Percentiles rank a stretch among this genome's conserved stretches.
Conservation (phyloP, 2,888 invertebrate genomes). For the Ephialtes manifestator region DNA sequence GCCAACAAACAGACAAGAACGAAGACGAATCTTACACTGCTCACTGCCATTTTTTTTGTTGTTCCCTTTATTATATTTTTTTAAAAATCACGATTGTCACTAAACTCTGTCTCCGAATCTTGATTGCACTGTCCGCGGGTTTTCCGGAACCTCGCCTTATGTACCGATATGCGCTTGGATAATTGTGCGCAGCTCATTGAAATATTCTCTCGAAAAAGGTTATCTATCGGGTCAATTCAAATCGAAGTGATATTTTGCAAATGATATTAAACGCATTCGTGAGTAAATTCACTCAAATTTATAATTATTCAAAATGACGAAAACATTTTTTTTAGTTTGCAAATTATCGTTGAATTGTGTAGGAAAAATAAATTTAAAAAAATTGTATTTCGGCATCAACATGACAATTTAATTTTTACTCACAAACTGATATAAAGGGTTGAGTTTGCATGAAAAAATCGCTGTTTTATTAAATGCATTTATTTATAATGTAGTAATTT, state of each 20-base stretch:
- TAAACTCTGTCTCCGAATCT: conserved; percentile 33
- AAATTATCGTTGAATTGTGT: too few species aligned
- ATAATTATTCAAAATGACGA: neutral
- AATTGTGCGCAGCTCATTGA: conserved; percentile 53
- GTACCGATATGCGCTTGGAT: conserved; percentile 67
- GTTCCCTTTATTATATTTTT: neutral
- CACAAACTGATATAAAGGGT: too few species aligned
- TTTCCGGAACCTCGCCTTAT: conserved; percentile 70
- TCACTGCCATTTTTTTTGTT: conserved; percentile 69
- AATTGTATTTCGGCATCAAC: too few species aligned
- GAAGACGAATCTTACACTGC: conserved; percentile 58
- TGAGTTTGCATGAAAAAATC: too few species aligned
- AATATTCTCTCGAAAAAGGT: conserved; percentile 13
- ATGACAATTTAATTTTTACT: too few species aligned
- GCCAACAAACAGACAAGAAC: conserved; percentile 57
- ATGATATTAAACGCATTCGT: neutral
- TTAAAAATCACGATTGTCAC: conserved; percentile 44
- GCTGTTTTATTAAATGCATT: too few species aligned
- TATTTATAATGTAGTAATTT: too few species aligned
- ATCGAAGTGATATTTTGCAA: neutral
- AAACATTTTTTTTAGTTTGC: too few species aligned
- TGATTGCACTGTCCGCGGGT: conserved; percentile 65
- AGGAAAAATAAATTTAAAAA: too few species aligned
- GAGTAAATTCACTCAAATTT: neutral
- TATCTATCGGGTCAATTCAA: neutral